Base-by-base conservation (phyloP, 2,113 vertebrate genomes). In the Cinclus mexicanus region DNA sequence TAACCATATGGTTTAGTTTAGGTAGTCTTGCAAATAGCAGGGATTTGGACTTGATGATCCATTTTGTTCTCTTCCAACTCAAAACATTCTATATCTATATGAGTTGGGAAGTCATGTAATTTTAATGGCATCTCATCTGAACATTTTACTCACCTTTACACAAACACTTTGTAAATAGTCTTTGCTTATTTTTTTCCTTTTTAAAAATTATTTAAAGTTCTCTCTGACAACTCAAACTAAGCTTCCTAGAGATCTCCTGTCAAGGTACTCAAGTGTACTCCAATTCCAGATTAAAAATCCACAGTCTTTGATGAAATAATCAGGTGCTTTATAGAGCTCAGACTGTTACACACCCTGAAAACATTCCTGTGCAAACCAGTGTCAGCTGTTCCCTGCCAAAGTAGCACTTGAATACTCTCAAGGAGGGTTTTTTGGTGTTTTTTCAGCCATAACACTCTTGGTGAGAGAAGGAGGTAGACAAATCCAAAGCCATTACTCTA, bases 391-490 rank as follows among this genome's bases (percentile, higher is more conserved):
- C 39, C 26, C 47, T 60, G 6, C 22, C 24, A 82, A 7, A 61
- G 17, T 3, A 56, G 56, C 19, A 13, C 61, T 41, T 53, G 10
- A 24, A 59, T 24, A 25, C 10, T 14, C 16, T 57, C 0, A 4
- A 60, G 16, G 4, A n/a, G 3, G 1, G 17, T 2, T 35, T 35
- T 37, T 11, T 7, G 2, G 8, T 6, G 3, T 10, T 24, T 49
- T 81, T 46, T 81, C 5, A 42, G 14, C n/a, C 13, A 17, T 22
- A 67, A 7, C 8, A 63, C 11, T 53, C 26, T 25, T 23, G 10
- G 8, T 16, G 21, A 81, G 18, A 67, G 26, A 3, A 61, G 11
- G 17, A 91, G 42, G 22, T 1, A 75, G 31, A 57, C 2, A 39
- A 75, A 37, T 12, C 26, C 47, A 76, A 68, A 83, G 49, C 12